Conservation (phyloP, 2,113 vertebrate genomes). For the Apaloderma vittatum region DNA sequence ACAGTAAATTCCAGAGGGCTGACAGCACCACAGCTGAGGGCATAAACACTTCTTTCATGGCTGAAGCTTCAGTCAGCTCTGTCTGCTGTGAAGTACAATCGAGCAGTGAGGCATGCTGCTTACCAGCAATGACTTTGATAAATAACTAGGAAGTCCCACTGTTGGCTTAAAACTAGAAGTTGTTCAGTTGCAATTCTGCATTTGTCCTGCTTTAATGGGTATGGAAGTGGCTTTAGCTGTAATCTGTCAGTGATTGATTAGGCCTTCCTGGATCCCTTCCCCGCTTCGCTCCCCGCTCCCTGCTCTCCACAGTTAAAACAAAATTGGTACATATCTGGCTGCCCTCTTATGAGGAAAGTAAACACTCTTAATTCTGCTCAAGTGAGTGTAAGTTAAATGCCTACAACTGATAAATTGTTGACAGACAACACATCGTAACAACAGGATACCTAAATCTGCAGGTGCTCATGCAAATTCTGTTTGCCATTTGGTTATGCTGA, state of each 20-base stretch:
- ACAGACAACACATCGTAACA: slow-evolving; percentile 73
- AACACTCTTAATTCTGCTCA: slow-evolving; percentile 92
- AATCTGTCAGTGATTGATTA: slow-evolving; percentile 99
- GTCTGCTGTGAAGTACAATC: slow-evolving; percentile 98
- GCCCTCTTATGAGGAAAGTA: slow-evolving; percentile 92
- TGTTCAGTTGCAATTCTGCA: slow-evolving; percentile 99
- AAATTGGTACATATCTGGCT: slow-evolving; percentile 89
- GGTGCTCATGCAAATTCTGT: slow-evolving; percentile 52
- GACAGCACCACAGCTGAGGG: slow-evolving; percentile 99
- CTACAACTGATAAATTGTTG: slow-evolving; percentile 78
- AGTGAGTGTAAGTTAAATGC: slow-evolving; percentile 81
- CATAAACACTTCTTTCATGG: slow-evolving; percentile 99
- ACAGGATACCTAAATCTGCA: not conserved
- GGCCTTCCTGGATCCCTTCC: slow-evolving; percentile 89
- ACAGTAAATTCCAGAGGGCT: slow-evolving; percentile 99
- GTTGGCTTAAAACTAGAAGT: slow-evolving; percentile 99
- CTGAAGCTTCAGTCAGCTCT: slow-evolving; percentile 90
- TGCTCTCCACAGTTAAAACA: slow-evolving; percentile 86
- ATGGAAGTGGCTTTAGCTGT: slow-evolving; percentile 99
- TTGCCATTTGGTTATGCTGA: not conserved
- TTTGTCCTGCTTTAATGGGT: slow-evolving; percentile 99
- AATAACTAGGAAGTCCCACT: slow-evolving; percentile 99
- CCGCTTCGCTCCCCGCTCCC: slow-evolving; percentile 82
- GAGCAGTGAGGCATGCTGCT: slow-evolving; percentile 93
- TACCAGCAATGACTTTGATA: slow-evolving; percentile 99